phyloP scores from a whole-genome alignment of 1,140 invertebrate genomes.

The Scaptomyza pallida region DNA sequence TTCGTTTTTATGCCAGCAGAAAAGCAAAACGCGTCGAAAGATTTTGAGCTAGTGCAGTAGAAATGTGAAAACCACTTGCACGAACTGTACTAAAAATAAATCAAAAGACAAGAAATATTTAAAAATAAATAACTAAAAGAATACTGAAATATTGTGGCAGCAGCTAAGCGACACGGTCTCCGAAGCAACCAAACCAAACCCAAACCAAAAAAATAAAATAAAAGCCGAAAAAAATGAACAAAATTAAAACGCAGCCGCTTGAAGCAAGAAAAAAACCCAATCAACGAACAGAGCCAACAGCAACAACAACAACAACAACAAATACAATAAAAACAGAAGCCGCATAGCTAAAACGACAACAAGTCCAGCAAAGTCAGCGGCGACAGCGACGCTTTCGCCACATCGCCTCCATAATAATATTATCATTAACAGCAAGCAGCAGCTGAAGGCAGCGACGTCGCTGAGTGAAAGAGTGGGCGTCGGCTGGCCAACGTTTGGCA shows the following conservation, averaged over 20 bases:
- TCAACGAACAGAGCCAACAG: slow-evolving; percentile 47
- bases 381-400: slow-evolving; percentile 16
- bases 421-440: slow-evolving; percentile 41
- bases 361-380: slow-evolving; percentile 48
- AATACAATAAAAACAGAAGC: slow-evolving; percentile 66
- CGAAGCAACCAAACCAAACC: slow-evolving; percentile 16
- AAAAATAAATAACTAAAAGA: slow-evolving; percentile 72
- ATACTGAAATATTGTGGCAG: slow-evolving; percentile 58
- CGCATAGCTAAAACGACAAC: slow-evolving; percentile 54
- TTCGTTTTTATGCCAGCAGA: slow-evolving; percentile 52
- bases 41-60: slow-evolving; percentile 58
- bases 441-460: slow-evolving; percentile 49
- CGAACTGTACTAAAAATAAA: slow-evolving; percentile 71
- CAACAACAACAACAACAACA: slow-evolving; percentile 22
- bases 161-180: slow-evolving; percentile 38
- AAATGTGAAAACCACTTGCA: slow-evolving; percentile 64
- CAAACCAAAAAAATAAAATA: slow-evolving; percentile 5
- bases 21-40: slow-evolving; percentile 52
- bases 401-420: slow-evolving; percentile 44
- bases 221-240: slow-evolving; percentile 62
- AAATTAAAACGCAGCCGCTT: slow-evolving; percentile 77
- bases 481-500: slow-evolving; percentile 48
- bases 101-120: slow-evolving; percentile 70
- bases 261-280: slow-evolving; percentile 65
- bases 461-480: slow-evolving; percentile 61